These are phyloP conservation scores for Drosophila hamatofila DNA, from an alignment of 2,888 invertebrate genomes.

Conservation along the genomic window DNA sequence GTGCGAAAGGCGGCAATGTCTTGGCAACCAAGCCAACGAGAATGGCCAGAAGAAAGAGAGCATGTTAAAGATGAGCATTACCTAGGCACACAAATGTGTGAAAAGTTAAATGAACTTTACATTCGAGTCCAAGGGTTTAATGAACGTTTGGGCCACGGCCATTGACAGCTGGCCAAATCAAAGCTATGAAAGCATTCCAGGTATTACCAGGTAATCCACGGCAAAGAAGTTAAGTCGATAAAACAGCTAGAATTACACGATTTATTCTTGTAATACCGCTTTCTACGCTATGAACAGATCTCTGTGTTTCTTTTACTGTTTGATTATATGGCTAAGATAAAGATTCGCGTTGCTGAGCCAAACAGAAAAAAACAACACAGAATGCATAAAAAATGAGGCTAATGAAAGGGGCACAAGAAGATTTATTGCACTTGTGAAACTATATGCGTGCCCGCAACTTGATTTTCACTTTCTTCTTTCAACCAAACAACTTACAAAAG, in stretches of 20 bases:
- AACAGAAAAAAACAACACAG: constrained; percentile 10
- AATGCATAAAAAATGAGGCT: constrained; percentile 68
- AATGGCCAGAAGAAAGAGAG: constrained; percentile 1
- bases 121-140: constrained; percentile 41
- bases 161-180: constrained; percentile 47
- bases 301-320: constrained; percentile 27
- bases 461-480: constrained; percentile 70
- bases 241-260: constrained; percentile 54
- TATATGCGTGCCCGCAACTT: constrained; percentile 48
- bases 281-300: constrained; percentile 58
- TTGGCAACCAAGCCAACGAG: neutral
- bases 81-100: constrained; percentile 19
- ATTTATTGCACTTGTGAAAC: constrained; percentile 74
- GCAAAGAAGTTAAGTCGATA: constrained; percentile 17
- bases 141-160: constrained; percentile 39
- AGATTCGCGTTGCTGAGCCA: constrained; percentile 24
- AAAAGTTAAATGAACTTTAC: constrained; percentile 59
- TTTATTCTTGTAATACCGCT: constrained; percentile 46
- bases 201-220: constrained; percentile 36
- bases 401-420: constrained; percentile 72
- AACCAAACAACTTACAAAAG: constrained; percentile 10
- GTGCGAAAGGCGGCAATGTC: constrained; percentile 14
- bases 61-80: constrained; percentile 1
- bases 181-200: neutral
- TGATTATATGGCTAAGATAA: constrained; percentile 59